A percentile compares a stretch with the other conserved stretches of the same genome.
phyloP scores from a whole-genome alignment of 2,113 vertebrate genomes.

The Dromiciops gliroides region DNA sequence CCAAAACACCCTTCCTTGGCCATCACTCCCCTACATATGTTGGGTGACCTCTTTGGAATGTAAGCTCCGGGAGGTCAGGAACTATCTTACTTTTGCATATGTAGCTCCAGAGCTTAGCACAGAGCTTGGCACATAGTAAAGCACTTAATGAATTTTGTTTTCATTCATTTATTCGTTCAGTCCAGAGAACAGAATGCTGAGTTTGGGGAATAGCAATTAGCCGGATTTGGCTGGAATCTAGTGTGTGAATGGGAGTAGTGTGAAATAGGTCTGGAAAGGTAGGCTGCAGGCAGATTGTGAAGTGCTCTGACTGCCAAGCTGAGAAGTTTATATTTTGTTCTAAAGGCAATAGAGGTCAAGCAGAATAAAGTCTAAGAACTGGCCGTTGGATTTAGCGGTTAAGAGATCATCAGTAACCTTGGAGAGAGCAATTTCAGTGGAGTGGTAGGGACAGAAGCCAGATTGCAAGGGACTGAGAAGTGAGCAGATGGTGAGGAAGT shows the following conservation, averaged over 20 bases:
- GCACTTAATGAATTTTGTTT: neutral
- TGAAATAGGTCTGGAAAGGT: neutral
- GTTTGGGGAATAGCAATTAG: neutral
- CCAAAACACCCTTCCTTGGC: neutral
- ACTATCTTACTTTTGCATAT: neutral
- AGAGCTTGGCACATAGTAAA: neutral
- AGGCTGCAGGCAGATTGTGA: neutral
- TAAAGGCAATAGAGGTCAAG: neutral
- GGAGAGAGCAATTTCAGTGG: neutral
- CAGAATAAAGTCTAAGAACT: neutral
- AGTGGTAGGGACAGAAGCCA: neutral
- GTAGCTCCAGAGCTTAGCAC: neutral
- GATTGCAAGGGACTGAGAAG: neutral
- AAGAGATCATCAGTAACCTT: neutral
- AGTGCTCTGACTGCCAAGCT: neutral
- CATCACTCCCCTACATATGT: neutral
- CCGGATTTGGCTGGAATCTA: neutral
- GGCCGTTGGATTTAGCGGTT: neutral
- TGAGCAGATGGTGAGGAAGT: neutral
- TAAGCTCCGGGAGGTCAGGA: neutral
- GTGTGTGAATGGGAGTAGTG: neutral
- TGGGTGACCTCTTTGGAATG: neutral
- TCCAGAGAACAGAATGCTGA: neutral
- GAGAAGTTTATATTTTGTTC: neutral
- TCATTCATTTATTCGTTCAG: neutral